Evolutionary conservation across 2,113 vertebrate genomes (phyloP).

Genomic region (Globicephala melas): DNA sequence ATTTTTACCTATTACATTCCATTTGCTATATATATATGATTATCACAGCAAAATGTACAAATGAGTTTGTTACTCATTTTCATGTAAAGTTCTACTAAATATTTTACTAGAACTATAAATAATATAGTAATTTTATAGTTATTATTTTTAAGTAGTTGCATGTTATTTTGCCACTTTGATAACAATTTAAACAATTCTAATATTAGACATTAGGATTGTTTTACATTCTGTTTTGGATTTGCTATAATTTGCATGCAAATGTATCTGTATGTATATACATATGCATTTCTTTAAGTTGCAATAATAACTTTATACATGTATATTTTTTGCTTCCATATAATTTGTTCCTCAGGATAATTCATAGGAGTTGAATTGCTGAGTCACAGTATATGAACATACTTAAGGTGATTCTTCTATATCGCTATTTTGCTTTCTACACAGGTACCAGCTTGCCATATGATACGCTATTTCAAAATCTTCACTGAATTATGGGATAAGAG

Average conservation of each 20-base stretch:
- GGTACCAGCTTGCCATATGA: not conserved
- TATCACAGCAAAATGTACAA: not conserved
- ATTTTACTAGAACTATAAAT: not conserved
- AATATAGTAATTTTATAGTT: not conserved
- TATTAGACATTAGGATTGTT: constrained; percentile 1
- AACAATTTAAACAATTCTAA: not conserved
- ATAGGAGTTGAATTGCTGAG: not conserved
- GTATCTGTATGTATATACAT: not conserved
- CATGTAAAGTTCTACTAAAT: not conserved
- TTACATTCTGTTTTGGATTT: not conserved
- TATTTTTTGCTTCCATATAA: not conserved
- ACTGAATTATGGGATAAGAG: not conserved
- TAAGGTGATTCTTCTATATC: not conserved
- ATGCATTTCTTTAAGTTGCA: not conserved
- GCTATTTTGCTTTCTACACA: not conserved
- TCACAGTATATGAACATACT: not conserved
- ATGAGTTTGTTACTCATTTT: not conserved
- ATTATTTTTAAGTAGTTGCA: not conserved
- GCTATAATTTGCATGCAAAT: not conserved
- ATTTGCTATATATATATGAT: not conserved
- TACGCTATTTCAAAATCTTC: constrained; percentile 21
- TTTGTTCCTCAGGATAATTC: not conserved
- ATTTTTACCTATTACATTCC: not conserved
- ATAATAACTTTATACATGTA: not conserved
- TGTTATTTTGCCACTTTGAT: not conserved